Percentiles rank a stretch among this genome's conserved stretches.
phyloP scores from a whole-genome alignment of 2,888 invertebrate species.

The Diachrysia chrysitis region DNA sequence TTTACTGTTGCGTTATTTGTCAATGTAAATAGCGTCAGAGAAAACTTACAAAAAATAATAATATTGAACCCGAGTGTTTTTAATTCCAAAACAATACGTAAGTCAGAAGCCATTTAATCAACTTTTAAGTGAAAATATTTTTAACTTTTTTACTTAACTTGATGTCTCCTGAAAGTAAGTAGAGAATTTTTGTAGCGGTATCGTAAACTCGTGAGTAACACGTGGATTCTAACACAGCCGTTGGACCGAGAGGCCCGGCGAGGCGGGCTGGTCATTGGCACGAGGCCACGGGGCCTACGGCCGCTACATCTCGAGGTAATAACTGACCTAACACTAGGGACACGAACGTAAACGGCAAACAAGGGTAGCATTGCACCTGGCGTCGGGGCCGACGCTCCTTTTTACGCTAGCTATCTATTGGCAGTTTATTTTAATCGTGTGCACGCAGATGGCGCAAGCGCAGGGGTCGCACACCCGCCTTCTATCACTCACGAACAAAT shows the following conservation, averaged over 20 bases:
- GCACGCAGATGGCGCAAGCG: slow-evolving; percentile 86
- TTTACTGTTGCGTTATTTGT: neutral
- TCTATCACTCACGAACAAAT: slow-evolving; percentile 66
- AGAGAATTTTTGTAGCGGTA: slow-evolving; percentile 20
- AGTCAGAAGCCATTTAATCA: too few species aligned
- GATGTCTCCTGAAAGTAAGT: neutral
- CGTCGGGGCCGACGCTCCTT: slow-evolving; percentile 72
- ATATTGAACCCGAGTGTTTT: neutral
- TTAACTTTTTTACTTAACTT: neutral
- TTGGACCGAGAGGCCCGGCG: slow-evolving; percentile 67
- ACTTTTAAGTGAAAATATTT: neutral
- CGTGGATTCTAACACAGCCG: slow-evolving; percentile 52
- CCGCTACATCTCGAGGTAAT: slow-evolving; percentile 68
- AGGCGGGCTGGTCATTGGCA: slow-evolving; percentile 79
- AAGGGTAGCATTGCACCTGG: slow-evolving; percentile 83
- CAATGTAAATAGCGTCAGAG: neutral
- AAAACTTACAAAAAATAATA: neutral
- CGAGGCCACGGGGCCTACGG: slow-evolving; percentile 68
- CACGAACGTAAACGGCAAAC: slow-evolving; percentile 68
- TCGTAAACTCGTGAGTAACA: slow-evolving; percentile 52
- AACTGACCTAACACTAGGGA: slow-evolving; percentile 85
- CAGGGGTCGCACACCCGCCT: slow-evolving; percentile 70
- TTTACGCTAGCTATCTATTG: slow-evolving; percentile 79
- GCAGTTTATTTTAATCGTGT: slow-evolving; percentile 86
- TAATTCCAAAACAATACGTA: neutral